phyloP scores from a whole-genome alignment of 2,888 invertebrate species.

The Taphrorychus bicolor region DNA sequence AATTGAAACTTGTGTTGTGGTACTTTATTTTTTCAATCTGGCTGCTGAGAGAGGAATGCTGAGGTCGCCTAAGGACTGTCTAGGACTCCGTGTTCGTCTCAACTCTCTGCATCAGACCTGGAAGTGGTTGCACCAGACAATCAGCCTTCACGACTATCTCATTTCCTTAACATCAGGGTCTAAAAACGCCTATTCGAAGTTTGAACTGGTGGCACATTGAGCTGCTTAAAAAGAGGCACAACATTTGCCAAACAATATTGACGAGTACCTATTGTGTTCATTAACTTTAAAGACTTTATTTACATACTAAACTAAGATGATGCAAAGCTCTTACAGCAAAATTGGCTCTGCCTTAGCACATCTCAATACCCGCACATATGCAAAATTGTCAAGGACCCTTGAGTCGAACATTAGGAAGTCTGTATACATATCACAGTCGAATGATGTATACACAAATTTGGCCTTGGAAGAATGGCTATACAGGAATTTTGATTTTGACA shows the following conservation, averaged over 20 bases:
- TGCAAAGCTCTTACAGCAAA: slow-evolving; percentile 49
- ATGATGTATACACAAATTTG: slow-evolving; percentile 90
- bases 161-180: slow-evolving; percentile 80
- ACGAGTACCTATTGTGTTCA: slow-evolving; percentile 26
- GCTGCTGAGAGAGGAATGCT: slow-evolving; percentile 59
- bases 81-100: slow-evolving; percentile 89
- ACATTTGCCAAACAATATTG: slow-evolving; percentile 33
- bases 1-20: slow-evolving; percentile 1
- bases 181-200: slow-evolving; percentile 63
- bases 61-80: slow-evolving; percentile 80
- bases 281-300: slow-evolving; percentile 34
- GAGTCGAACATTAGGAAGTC: slow-evolving; percentile 73
- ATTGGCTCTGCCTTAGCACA: slow-evolving; percentile 43
- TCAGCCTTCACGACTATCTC: slow-evolving; percentile 85
- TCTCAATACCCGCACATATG: slow-evolving; percentile 37
- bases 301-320: slow-evolving; percentile 47
- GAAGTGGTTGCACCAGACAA: slow-evolving; percentile 94
- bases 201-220: slow-evolving; percentile 43
- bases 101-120: slow-evolving; percentile 90
- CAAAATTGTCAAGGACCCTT: slow-evolving; percentile 16
- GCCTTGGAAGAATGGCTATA: slow-evolving; percentile 98
- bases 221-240: slow-evolving; percentile 29
- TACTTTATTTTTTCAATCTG: slow-evolving; percentile 47
- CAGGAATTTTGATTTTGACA: slow-evolving; percentile 81
- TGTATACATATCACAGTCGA: slow-evolving; percentile 91